Evolutionary conservation across 2,888 invertebrate genomes (phyloP).

Genomic region (Idaea aversata): DNA sequence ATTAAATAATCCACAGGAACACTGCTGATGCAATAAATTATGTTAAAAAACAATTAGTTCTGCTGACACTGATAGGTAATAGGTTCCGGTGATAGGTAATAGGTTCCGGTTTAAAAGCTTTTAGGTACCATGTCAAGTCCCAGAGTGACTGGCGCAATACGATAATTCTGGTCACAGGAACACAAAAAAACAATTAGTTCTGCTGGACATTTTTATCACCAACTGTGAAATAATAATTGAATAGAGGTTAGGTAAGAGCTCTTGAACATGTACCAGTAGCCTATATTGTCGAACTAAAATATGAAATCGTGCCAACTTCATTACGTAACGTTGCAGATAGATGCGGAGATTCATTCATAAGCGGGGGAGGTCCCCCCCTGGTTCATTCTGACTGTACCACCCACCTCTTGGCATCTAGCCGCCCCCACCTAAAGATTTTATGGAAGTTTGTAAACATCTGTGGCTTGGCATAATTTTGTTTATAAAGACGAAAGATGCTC

Average conservation of each 20-base stretch:
- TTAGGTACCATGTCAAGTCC: too few species aligned
- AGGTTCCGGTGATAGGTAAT: too few species aligned
- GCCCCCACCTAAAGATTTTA: conserved; percentile 11
- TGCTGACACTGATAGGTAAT: too few species aligned
- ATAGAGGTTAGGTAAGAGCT: not conserved
- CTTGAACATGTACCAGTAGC: not conserved
- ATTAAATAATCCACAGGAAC: too few species aligned
- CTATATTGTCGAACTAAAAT: not conserved
- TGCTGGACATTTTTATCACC: too few species aligned
- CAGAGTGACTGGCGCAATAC: too few species aligned
- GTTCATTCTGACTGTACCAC: conserved; percentile 11
- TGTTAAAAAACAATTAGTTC: too few species aligned
- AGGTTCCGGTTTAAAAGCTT: too few species aligned
- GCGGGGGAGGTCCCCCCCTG: conserved; percentile 16
- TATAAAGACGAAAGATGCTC: conserved; percentile 16
- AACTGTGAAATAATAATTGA: not conserved
- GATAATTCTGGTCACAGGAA: too few species aligned
- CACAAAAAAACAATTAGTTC: too few species aligned
- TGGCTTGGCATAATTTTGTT: conserved; percentile 23
- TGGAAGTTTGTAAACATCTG: conserved; percentile 28
- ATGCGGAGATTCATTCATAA: conserved; percentile 63
- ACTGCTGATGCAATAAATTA: too few species aligned
- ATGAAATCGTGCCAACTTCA: conserved; percentile 47
- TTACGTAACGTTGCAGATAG: conserved; percentile 68
- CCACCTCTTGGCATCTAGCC: conserved; percentile 14